Conservation (phyloP, 2,797 vertebrate genomes). For the Botia almorhae region DNA sequence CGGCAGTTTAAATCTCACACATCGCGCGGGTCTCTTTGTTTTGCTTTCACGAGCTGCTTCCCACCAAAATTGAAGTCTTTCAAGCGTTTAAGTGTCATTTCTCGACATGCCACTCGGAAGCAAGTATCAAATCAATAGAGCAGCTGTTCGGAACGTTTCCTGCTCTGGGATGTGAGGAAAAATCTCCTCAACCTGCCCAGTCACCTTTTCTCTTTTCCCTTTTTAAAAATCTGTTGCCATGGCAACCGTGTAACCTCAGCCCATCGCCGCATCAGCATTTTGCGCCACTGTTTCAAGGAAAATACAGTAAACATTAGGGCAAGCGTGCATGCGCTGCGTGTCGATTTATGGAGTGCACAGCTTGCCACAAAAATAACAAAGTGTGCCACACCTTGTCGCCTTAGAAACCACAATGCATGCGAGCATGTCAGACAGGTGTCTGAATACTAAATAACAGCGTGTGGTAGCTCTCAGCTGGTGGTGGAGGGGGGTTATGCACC, state of each 20-base stretch:
- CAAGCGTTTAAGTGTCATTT: background rate
- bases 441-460: background rate
- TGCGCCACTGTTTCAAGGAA: slow-evolving; percentile 31
- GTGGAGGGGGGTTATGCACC: background rate
- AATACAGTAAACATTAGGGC: background rate
- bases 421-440: slow-evolving; percentile 6
- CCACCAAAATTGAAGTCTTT: background rate
- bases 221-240: slow-evolving; percentile 71
- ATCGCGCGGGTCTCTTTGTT: background rate
- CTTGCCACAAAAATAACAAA: slow-evolving; percentile 8
- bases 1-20: background rate
- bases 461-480: background rate
- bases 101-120: background rate
- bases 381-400: background rate
- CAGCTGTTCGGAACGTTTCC: slow-evolving; percentile 13
- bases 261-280: slow-evolving; percentile 48
- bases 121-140: slow-evolving; percentile 39
- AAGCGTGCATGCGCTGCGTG: background rate
- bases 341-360: background rate
- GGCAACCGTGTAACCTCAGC: slow-evolving; percentile 74
- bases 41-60: background rate
- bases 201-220: slow-evolving; percentile 51
- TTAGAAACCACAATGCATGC: slow-evolving; percentile 2
- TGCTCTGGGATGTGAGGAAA: slow-evolving; percentile 29
- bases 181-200: slow-evolving; percentile 62